Percentiles rank a stretch among this genome's conserved stretches.
Evolutionary conservation across 37 sponge, comb jelly and placozoan genomes (phyloP).

Genomic region (Ianthella basta): DNA sequence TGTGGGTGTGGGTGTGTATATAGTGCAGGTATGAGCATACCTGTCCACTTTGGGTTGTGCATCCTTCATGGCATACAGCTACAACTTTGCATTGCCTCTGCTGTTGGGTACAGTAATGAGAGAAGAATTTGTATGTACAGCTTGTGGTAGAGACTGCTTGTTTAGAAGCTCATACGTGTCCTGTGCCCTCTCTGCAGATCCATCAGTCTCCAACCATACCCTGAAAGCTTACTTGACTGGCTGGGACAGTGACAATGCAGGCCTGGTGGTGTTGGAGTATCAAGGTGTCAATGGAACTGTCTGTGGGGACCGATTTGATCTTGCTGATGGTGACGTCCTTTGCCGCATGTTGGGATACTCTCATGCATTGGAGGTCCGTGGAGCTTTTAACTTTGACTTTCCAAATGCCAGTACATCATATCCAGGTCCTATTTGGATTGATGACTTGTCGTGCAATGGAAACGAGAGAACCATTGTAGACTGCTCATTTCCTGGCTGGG

Average conservation of each 20-base stretch:
- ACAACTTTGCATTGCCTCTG: no score
- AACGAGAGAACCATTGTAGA: conserved; percentile 54
- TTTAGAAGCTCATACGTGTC: no score
- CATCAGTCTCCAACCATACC: background rate
- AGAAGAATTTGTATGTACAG: no score
- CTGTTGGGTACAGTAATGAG: no score
- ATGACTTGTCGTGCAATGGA: conserved; percentile 69
- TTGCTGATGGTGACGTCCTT: conserved; percentile 15
- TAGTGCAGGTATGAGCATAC: no score
- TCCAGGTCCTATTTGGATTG: conserved; percentile 68
- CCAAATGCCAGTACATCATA: no score
- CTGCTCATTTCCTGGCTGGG: conserved; percentile 81
- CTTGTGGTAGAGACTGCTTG: no score
- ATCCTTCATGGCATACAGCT: no score
- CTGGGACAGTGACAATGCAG: background rate
- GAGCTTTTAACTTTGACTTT: conserved; percentile 1
- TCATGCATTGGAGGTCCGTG: conserved; percentile 13
- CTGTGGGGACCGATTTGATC: conserved; percentile 22
- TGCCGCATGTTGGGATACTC: conserved; percentile 28
- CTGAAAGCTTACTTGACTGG: conserved; percentile 3
- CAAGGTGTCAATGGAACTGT: conserved; percentile 22
- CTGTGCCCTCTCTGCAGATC: background rate
- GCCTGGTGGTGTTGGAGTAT: background rate
- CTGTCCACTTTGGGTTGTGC: no score
- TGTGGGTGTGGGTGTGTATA: no score